phyloP scores from a whole-genome alignment of 2,888 invertebrate species.

The Leucophenga maculata region DNA sequence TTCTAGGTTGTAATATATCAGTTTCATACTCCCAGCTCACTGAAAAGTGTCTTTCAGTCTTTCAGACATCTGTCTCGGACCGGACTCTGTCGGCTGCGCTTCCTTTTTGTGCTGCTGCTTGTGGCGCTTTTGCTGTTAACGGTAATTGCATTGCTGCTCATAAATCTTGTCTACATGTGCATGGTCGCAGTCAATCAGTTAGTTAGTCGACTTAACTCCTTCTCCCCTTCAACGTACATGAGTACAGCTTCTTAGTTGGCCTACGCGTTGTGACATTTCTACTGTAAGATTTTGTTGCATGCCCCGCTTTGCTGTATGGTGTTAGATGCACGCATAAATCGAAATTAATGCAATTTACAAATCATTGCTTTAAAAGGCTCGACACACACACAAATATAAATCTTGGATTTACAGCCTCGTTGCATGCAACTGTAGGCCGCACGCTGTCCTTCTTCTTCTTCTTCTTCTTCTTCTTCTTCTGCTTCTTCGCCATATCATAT shows the following conservation, averaged over 20 bases:
- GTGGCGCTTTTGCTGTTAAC: constrained; percentile 40
- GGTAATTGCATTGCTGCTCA: constrained; percentile 40
- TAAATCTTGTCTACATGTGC: constrained; percentile 53
- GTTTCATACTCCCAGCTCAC: too few relatives aligned
- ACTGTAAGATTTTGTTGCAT: not conserved
- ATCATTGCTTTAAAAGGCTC: constrained; percentile 16
- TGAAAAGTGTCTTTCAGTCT: too few relatives aligned
- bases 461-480: not conserved
- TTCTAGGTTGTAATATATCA: too few relatives aligned
- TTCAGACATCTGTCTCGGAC: too few relatives aligned
- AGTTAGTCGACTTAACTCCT: constrained; percentile 1
- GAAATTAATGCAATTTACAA: constrained; percentile 62
- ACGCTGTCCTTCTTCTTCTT: not conserved
- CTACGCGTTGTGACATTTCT: constrained; percentile 9
- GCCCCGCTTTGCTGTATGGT: not conserved
- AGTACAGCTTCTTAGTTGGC: not conserved
- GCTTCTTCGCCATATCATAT: not conserved
- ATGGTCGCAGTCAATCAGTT: constrained; percentile 16
- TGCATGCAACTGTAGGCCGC: not conserved
- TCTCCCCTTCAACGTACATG: constrained; percentile 2
- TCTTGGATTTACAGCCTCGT: constrained; percentile 7
- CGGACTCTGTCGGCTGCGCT: too few relatives aligned
- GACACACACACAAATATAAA: not conserved
- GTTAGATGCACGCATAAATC: constrained; percentile 34
- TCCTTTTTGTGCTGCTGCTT: constrained; percentile 38